phyloP scores from a whole-genome alignment of 1,140 invertebrate genomes.

The Drosophila subpulchrella region DNA sequence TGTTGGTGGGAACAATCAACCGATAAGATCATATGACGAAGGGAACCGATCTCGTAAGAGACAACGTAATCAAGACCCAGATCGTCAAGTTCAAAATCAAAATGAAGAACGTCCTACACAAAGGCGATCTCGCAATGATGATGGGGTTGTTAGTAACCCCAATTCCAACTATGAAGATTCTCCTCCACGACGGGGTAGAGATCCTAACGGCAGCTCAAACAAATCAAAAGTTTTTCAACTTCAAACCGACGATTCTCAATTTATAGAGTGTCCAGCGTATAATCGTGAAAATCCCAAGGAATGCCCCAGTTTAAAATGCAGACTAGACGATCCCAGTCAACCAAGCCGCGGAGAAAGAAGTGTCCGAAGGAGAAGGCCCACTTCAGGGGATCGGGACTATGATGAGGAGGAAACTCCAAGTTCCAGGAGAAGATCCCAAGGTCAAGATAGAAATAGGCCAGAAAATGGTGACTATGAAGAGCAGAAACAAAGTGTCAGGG shows the following conservation, averaged over 20 bases:
- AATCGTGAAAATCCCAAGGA: neutral
- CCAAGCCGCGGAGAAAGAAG: neutral
- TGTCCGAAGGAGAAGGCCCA: neutral
- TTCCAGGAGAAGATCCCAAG: neutral
- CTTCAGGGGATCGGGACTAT: neutral
- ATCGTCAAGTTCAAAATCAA: neutral
- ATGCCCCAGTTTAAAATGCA: neutral
- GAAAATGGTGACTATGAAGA: neutral
- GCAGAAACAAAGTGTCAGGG: neutral
- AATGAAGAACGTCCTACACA: neutral
- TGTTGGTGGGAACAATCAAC: no score
- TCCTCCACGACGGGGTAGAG: neutral
- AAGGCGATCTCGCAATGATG: neutral
- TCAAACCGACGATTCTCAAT: neutral
- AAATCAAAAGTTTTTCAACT: neutral
- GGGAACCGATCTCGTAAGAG: no score
- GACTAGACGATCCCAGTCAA: no score
- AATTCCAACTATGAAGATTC: conserved; percentile 8
- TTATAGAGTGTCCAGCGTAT: neutral
- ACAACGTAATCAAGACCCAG: neutral
- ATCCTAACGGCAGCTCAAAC: neutral
- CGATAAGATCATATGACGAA: neutral
- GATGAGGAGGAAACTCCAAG: neutral
- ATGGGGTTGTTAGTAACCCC: neutral
- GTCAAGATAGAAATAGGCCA: neutral